Conservation (phyloP, 2,113 vertebrate genomes). For the Steatornis caripensis region DNA sequence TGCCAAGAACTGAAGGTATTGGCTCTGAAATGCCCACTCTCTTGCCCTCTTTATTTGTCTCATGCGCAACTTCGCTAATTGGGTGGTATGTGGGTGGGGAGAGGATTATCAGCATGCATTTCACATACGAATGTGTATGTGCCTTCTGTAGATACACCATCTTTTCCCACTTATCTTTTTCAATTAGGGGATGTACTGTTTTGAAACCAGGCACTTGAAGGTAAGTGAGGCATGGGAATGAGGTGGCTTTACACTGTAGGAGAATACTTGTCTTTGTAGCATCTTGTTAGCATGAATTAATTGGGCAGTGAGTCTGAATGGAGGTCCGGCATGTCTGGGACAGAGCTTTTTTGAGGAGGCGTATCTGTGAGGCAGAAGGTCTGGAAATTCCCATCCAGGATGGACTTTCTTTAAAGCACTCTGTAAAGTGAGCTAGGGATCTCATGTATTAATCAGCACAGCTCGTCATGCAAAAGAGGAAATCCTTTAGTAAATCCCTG, state of each 20-base stretch:
- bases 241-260: background rate
- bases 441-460: background rate
- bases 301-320: constrained; percentile 22
- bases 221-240: constrained; percentile 23
- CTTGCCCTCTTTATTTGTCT: background rate
- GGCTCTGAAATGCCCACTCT: background rate
- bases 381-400: constrained; percentile 19
- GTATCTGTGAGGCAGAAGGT: constrained; percentile 8
- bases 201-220: constrained; percentile 11
- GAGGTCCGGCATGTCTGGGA: background rate
- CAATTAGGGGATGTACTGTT: background rate
- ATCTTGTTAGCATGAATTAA: constrained; percentile 36
- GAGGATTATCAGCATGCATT: background rate
- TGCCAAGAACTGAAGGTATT: background rate
- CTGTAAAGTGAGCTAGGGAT: background rate
- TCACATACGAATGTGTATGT: background rate
- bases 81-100: background rate
- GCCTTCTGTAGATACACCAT: background rate
- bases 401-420: background rate
- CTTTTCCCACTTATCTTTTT: background rate
- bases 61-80: background rate
- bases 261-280: constrained; percentile 36
- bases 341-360: background rate
- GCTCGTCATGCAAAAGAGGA: background rate
- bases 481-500: background rate